A percentile compares a stretch with the other conserved stretches of the same genome.
Conservation (phyloP, 2,797 vertebrate genomes). For the Cyprinella venusta region DNA sequence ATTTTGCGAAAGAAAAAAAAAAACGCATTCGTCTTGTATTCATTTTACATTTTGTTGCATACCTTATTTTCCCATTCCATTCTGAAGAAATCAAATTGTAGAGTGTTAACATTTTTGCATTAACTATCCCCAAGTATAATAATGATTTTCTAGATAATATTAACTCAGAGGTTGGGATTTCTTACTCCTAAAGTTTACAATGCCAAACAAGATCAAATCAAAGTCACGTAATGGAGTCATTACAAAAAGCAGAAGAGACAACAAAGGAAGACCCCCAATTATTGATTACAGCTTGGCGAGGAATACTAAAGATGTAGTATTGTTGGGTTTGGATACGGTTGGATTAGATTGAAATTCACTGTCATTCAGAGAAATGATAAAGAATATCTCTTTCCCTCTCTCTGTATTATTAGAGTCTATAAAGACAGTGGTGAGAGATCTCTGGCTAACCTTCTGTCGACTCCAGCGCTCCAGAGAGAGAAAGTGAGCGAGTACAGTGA, state of each 20-base stretch:
- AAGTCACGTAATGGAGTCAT: not conserved
- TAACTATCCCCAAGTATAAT: not conserved
- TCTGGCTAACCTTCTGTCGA: constrained; percentile 37
- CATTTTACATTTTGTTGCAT: too few relatives aligned
- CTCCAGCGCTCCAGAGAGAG: constrained; percentile 33
- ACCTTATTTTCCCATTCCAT: not conserved
- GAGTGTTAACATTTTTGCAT: not conserved
- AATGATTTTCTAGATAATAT: constrained; percentile 5
- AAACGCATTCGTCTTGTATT: too few relatives aligned
- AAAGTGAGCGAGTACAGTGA: constrained; percentile 40
- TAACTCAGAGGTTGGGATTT: not conserved
- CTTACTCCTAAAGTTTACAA: not conserved
- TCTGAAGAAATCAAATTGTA: not conserved
- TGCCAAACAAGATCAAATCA: not conserved
- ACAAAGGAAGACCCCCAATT: not conserved
- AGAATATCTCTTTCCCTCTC: not conserved
- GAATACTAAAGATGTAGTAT: not conserved
- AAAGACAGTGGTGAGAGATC: constrained; percentile 41
- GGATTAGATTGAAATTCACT: not conserved
- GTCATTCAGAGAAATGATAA: constrained; percentile 31
- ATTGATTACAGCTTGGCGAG: constrained; percentile 14
- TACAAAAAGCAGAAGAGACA: not conserved
- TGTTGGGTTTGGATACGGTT: not conserved
- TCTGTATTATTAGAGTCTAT: constrained; percentile 29
- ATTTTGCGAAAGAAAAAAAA: not conserved